These are phyloP conservation scores for Danio albolineatus DNA, from an alignment of 2,797 vertebrate species.

Conservation along the genomic window DNA sequence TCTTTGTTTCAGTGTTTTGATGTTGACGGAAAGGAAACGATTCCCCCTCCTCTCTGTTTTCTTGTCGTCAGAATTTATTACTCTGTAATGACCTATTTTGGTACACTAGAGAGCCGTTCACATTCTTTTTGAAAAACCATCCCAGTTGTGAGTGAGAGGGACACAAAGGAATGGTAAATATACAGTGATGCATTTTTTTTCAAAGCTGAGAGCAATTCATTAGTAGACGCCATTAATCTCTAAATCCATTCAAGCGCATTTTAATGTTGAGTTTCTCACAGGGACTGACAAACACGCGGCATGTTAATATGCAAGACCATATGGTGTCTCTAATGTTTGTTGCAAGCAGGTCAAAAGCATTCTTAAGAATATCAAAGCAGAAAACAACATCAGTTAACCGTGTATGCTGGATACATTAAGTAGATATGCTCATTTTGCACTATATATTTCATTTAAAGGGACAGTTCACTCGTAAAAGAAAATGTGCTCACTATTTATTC, in stretches of 20 bases:
- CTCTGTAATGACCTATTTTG: constrained; percentile 44
- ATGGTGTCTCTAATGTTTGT: background rate
- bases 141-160: background rate
- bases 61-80: constrained; percentile 6
- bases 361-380: background rate
- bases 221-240: background rate
- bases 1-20: constrained; percentile 47
- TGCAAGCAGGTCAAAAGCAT: background rate
- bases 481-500: no score
- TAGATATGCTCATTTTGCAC: background rate
- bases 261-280: background rate
- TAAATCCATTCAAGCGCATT: background rate
- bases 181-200: constrained; percentile 8
- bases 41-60: background rate
- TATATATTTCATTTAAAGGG: background rate
- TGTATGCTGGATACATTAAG: background rate
- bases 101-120: background rate
- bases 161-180: background rate
- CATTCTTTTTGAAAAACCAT: background rate
- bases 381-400: background rate
- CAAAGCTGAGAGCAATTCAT: background rate
- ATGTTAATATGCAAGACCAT: constrained; percentile 4
- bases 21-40: constrained; percentile 10
- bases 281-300: background rate
- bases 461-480: no score